These are phyloP conservation scores for Heliothis peltigera DNA, from an alignment of 2,888 invertebrate species.

Conservation along the genomic window DNA sequence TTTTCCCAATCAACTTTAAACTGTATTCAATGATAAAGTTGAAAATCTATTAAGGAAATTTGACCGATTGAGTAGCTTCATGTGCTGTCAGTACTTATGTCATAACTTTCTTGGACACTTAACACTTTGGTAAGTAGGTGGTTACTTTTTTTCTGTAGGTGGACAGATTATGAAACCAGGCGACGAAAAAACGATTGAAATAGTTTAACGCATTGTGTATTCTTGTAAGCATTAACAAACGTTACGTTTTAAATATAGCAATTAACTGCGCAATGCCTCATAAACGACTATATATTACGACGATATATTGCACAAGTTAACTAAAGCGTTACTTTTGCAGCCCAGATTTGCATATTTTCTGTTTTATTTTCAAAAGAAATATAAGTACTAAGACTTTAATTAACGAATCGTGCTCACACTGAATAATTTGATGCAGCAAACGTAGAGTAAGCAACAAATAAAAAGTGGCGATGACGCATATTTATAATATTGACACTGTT, in stretches of 20 bases:
- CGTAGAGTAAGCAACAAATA: not conserved
- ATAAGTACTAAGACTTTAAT: slow-evolving; percentile 14
- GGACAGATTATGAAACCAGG: not conserved
- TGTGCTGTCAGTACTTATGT: no score
- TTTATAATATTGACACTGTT: slow-evolving; percentile 5
- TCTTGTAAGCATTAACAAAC: slow-evolving; percentile 23
- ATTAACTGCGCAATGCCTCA: slow-evolving; percentile 37
- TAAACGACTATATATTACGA: no score
- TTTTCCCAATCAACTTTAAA: no score
- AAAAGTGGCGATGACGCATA: slow-evolving; percentile 26
- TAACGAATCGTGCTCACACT: slow-evolving; percentile 21
- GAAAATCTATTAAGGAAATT: no score
- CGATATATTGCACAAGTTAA: slow-evolving; percentile 46
- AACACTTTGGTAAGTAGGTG: not conserved
- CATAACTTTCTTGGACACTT: not conserved
- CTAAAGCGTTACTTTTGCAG: slow-evolving; percentile 25
- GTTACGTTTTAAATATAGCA: slow-evolving; percentile 17
- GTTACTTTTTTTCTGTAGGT: not conserved
- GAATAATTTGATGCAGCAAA: slow-evolving; percentile 33
- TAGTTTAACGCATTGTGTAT: slow-evolving; percentile 4
- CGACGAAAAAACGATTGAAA: not conserved
- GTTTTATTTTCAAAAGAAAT: slow-evolving; percentile 38
- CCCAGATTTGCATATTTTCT: slow-evolving; percentile 41
- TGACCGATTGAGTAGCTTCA: no score
- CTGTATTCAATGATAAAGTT: no score